Evolutionary conservation across 1,140 invertebrate genomes (phyloP).

Genomic region (Carposina sasakii): DNA sequence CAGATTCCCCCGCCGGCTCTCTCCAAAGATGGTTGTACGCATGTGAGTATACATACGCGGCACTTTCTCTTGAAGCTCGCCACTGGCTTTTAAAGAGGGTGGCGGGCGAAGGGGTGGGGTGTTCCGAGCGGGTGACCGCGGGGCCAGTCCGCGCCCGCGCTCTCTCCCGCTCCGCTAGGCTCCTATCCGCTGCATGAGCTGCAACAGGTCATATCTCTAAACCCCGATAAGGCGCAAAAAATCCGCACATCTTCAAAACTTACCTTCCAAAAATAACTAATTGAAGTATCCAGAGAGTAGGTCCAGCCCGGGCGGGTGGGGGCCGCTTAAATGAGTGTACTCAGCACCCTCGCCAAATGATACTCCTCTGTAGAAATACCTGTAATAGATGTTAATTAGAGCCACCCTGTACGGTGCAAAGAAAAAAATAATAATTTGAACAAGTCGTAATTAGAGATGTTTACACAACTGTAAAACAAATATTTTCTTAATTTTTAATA

Average conservation of each 20-base stretch:
- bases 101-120: conserved; percentile 30
- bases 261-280: no score
- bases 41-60: conserved; percentile 66
- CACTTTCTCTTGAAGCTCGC: conserved; percentile 70
- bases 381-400: conserved; percentile 70
- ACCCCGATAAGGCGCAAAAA: not conserved
- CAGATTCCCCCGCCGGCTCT: conserved; percentile 40
- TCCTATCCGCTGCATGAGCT: not conserved
- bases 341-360: conserved; percentile 59
- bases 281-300: conserved; percentile 13
- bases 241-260: conserved; percentile 6
- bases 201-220: not conserved
- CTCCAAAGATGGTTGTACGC: conserved; percentile 61
- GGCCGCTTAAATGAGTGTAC: conserved; percentile 64
- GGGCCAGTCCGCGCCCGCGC: conserved; percentile 20
- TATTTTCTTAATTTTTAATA: conserved; percentile 70
- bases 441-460: conserved; percentile 70
- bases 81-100: conserved; percentile 70
- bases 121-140: conserved; percentile 63
- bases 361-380: conserved; percentile 63
- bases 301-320: conserved; percentile 25
- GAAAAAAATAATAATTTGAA: conserved; percentile 70
- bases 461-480: conserved; percentile 68
- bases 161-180: not conserved
- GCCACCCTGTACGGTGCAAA: conserved; percentile 48